A percentile compares a stretch with the other conserved stretches of the same genome.
These are phyloP conservation scores for Phrynocephalus guinanensis DNA, from an alignment of 2,797 vertebrate genomes.

Conservation along the genomic window DNA sequence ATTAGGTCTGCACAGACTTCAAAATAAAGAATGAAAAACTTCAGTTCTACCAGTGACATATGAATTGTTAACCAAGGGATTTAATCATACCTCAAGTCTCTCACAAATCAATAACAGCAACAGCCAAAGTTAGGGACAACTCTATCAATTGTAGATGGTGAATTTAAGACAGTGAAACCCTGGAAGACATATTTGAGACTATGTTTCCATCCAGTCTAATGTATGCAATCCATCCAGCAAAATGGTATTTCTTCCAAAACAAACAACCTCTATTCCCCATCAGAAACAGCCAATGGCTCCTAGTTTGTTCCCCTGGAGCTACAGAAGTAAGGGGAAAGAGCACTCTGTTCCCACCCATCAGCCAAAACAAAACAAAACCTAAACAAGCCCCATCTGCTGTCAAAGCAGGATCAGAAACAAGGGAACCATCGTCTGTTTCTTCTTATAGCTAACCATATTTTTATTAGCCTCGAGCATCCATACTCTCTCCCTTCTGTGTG, in stretches of 20 bases:
- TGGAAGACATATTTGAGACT: not conserved
- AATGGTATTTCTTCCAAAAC: not conserved
- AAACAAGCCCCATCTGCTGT: not conserved
- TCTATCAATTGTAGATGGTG: not conserved
- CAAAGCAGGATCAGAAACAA: not conserved
- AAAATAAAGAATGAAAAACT: constrained; percentile 7
- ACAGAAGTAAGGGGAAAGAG: not conserved
- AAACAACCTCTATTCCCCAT: not conserved
- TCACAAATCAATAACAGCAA: not conserved
- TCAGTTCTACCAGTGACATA: constrained; percentile 31
- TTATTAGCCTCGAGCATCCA: not conserved
- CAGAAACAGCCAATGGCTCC: too few relatives aligned
- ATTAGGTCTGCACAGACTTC: constrained; percentile 26
- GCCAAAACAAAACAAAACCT: not conserved
- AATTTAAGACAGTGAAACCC: not conserved
- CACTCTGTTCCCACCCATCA: not conserved
- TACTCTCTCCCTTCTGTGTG: not conserved
- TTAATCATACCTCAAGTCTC: not conserved
- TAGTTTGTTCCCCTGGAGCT: not conserved
- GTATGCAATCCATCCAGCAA: not conserved
- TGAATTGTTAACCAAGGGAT: not conserved
- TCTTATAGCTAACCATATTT: not conserved
- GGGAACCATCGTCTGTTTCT: not conserved
- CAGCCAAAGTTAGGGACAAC: not conserved
- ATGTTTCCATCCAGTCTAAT: not conserved